These are phyloP conservation scores for Erythrocebus patas DNA, from an alignment of 2,113 vertebrate species.

Conservation along the genomic window DNA sequence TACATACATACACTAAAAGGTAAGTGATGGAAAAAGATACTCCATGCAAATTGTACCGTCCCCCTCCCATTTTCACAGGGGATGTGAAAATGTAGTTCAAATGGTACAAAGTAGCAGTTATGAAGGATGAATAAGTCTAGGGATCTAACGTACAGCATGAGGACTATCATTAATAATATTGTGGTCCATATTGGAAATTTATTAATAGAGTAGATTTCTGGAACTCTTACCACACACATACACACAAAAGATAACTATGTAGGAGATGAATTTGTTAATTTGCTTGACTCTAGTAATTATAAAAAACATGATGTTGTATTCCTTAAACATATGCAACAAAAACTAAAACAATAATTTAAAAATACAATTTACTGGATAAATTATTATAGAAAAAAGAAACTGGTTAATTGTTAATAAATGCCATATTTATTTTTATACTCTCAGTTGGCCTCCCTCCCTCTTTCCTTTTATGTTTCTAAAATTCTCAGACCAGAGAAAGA, in stretches of 20 bases:
- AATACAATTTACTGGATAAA: neutral
- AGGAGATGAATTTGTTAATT: neutral
- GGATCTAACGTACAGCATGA: neutral
- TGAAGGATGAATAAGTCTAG: neutral
- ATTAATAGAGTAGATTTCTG: neutral
- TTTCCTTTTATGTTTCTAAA: neutral
- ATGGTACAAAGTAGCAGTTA: neutral
- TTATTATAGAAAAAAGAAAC: neutral
- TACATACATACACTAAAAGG: neutral
- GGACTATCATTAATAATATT: neutral
- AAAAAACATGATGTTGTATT: neutral
- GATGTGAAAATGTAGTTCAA: neutral
- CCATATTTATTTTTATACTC: neutral
- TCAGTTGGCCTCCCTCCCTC: neutral
- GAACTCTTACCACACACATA: neutral
- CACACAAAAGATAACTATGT: neutral
- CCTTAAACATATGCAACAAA: neutral
- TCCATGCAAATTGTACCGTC: neutral
- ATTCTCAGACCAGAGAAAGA: neutral
- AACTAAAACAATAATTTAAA: neutral
- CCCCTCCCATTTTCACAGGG: too few relatives aligned
- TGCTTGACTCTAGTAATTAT: neutral
- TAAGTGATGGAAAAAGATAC: neutral
- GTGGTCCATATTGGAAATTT: neutral
- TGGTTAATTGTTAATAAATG: neutral